These are phyloP conservation scores for Eunapius fragilis DNA, from an alignment of 37 sponge, comb jelly and placozoan species.

Conservation along the genomic window DNA sequence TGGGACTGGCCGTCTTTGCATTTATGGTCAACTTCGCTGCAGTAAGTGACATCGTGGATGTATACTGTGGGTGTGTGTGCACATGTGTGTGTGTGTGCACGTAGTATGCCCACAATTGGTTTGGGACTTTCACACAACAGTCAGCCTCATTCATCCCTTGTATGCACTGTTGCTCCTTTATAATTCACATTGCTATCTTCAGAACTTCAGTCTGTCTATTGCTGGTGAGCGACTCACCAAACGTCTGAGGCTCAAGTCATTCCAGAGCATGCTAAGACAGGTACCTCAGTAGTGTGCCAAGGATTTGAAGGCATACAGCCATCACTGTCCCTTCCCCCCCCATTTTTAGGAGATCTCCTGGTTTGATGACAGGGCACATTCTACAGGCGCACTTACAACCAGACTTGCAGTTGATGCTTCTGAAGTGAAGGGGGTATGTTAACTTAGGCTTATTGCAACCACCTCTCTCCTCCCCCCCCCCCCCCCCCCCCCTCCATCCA, in stretches of 20 bases:
- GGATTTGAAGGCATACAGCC: too few species aligned
- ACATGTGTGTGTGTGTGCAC: conserved; percentile 49
- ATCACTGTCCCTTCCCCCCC: background rate
- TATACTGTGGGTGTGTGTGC: too few species aligned
- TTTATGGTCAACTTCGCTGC: conserved; percentile 18
- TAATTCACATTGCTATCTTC: too few species aligned
- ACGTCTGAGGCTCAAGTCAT: conserved; percentile 2
- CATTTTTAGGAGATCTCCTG: conserved; percentile 66
- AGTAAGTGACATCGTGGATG: conserved; percentile 23
- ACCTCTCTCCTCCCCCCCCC: background rate
- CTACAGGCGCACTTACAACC: conserved; percentile 86
- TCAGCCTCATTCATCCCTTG: too few species aligned
- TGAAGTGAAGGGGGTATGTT: conserved; percentile 85
- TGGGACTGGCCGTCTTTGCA: conserved; percentile 52
- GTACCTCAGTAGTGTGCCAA: background rate
- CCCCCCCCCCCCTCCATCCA: background rate
- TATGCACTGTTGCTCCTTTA: too few species aligned
- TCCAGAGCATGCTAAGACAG: conserved; percentile 70
- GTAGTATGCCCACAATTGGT: conserved; percentile 4
- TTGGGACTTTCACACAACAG: background rate
- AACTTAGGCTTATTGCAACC: background rate
- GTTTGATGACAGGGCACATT: conserved; percentile 76
- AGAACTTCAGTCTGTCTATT: background rate
- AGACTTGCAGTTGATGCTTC: conserved; percentile 90
- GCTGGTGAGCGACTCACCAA: background rate